Conservation (phyloP, 92 coral and sea anemone species). For the Palythoa grandiflora region DNA sequence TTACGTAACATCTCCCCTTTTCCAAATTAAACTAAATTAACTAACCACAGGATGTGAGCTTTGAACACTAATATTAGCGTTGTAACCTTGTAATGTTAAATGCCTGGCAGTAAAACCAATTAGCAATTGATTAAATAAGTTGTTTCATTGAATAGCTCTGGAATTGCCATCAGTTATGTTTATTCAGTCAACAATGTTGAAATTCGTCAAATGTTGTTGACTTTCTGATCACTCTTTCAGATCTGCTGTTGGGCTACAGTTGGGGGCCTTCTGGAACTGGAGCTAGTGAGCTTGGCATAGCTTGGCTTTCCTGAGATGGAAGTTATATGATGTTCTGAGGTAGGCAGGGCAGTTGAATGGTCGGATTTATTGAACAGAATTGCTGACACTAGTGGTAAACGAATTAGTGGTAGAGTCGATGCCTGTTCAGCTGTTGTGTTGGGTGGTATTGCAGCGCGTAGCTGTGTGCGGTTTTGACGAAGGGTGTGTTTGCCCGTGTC, state of each 20-base stretch:
- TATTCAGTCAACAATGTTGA: neutral
- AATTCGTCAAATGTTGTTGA: no score
- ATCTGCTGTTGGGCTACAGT: no score
- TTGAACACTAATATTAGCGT: neutral
- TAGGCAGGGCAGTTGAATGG: no score
- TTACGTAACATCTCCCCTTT: neutral
- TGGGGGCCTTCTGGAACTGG: constrained; percentile 22
- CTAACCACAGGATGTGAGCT: neutral
- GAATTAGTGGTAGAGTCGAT: constrained; percentile 27
- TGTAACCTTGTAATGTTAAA: no score
- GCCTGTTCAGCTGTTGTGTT: constrained; percentile 5
- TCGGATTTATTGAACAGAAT: no score
- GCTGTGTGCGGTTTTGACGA: constrained; percentile 38
- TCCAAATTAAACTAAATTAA: neutral
- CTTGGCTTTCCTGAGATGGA: constrained; percentile 11
- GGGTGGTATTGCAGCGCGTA: constrained; percentile 46
- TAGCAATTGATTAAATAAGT: no score
- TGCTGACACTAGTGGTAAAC: constrained; percentile 26
- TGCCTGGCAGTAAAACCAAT: no score
- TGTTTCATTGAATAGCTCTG: neutral
- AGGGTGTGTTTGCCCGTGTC: neutral
- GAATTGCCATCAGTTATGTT: neutral
- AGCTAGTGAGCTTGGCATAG: neutral
- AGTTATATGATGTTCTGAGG: neutral
- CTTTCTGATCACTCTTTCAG: no score